phyloP scores from a whole-genome alignment of 2,113 vertebrate species.

The Psilopogon haemacephalus region DNA sequence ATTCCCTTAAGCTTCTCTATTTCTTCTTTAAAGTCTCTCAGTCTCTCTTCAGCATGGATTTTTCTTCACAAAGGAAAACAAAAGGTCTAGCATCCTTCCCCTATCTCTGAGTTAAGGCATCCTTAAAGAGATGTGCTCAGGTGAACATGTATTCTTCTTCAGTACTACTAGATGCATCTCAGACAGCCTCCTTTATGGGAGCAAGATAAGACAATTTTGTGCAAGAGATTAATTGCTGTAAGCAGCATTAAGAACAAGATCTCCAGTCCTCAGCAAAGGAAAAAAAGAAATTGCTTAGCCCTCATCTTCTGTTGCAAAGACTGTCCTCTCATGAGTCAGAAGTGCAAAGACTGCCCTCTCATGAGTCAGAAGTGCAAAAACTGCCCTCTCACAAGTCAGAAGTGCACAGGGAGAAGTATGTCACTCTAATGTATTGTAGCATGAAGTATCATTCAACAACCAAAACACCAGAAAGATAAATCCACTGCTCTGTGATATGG shows the following conservation, averaged over 20 bases:
- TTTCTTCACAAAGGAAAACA: background rate
- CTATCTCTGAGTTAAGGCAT: background rate
- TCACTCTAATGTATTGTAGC: background rate
- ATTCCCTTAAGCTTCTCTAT: background rate
- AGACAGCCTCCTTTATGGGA: background rate
- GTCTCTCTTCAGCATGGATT: background rate
- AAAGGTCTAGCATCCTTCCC: background rate
- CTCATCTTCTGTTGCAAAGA: background rate
- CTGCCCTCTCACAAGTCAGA: background rate
- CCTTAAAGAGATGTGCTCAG: background rate
- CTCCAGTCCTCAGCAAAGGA: background rate
- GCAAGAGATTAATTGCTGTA: background rate
- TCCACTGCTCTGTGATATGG: fast-evolving
- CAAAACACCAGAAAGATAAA: background rate
- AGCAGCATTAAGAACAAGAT: background rate
- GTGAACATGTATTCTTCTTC: slow-evolving; percentile 25
- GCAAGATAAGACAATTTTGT: slow-evolving; percentile 1
- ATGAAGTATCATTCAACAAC: background rate
- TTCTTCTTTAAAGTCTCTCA: background rate
- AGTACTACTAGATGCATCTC: background rate
- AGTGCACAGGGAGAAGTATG: fast-evolving
- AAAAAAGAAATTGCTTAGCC: background rate
- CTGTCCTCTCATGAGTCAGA: background rate
- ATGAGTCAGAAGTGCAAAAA: too few species aligned
- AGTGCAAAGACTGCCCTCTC: too few species aligned